A percentile compares a stretch with the other conserved stretches of the same genome.
Conservation (phyloP, 2,797 vertebrate species). For the Macropus fuliginosus region DNA sequence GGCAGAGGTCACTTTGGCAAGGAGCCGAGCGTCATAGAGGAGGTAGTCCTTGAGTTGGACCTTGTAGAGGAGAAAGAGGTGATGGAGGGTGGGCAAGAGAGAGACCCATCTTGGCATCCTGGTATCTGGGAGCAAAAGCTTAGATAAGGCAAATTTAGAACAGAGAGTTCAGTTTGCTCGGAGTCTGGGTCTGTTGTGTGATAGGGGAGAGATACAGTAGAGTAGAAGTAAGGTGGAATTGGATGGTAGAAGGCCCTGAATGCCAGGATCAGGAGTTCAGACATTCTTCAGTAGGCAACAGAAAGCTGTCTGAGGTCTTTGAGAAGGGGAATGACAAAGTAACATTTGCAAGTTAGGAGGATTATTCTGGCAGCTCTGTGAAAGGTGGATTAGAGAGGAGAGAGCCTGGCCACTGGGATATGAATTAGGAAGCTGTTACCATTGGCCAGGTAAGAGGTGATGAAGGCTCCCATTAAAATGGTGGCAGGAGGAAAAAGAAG, state of each 20-base stretch:
- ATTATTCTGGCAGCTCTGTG: not conserved
- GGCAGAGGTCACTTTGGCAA: too few species aligned
- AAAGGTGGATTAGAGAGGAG: not conserved
- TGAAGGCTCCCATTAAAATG: not conserved
- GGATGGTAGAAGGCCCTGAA: not conserved
- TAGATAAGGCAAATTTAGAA: too few species aligned
- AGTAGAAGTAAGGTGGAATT: not conserved
- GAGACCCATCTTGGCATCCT: too few species aligned
- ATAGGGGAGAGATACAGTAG: not conserved
- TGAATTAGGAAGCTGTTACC: not conserved
- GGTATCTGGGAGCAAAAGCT: too few species aligned
- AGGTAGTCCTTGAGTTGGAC: too few species aligned
- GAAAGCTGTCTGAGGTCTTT: not conserved
- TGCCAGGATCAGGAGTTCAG: not conserved
- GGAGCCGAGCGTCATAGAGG: too few species aligned
- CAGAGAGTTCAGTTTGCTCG: too few species aligned
- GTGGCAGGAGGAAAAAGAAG: not conserved
- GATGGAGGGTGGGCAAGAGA: too few species aligned
- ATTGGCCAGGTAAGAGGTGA: too few species aligned
- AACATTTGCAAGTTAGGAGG: not conserved
- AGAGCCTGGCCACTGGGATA: fast-evolving
- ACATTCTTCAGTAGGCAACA: not conserved
- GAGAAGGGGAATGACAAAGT: not conserved
- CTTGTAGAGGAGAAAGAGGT: too few species aligned
- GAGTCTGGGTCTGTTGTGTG: not conserved